These are phyloP conservation scores for Pantherophis alleghaniensis DNA, from an alignment of 2,797 vertebrate genomes.

Conservation along the genomic window DNA sequence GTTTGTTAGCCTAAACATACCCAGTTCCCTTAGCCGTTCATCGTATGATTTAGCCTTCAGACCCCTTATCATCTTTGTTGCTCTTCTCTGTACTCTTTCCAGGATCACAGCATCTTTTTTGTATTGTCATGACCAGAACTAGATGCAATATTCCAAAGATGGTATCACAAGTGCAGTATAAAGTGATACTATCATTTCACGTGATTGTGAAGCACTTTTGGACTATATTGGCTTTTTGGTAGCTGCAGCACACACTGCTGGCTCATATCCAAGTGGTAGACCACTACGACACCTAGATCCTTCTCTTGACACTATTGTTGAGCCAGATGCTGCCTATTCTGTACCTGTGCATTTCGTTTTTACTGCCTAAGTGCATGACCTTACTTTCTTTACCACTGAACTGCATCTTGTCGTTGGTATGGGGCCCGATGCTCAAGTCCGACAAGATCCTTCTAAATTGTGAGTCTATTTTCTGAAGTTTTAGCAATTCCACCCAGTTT, in stretches of 20 bases:
- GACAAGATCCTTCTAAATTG: not conserved
- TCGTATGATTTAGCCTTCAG: no score
- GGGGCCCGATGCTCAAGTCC: not conserved
- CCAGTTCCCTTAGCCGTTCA: no score
- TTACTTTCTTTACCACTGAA: not conserved
- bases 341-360: not conserved
- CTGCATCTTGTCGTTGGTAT: not conserved
- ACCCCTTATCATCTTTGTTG: no score
- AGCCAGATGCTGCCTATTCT: not conserved
- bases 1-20: no score
- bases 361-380: not conserved
- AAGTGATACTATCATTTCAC: no score
- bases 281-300: not conserved
- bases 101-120: not conserved
- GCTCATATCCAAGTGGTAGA: not conserved
- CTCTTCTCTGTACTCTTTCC: no score
- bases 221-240: not conserved
- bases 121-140: not conserved
- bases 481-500: not conserved
- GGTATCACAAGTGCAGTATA: no score
- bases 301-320: not conserved
- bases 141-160: not conserved
- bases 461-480: not conserved
- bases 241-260: not conserved
- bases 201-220: no score